Conservation (phyloP, 2,797 vertebrate species). For the Oreortyx pictus region DNA sequence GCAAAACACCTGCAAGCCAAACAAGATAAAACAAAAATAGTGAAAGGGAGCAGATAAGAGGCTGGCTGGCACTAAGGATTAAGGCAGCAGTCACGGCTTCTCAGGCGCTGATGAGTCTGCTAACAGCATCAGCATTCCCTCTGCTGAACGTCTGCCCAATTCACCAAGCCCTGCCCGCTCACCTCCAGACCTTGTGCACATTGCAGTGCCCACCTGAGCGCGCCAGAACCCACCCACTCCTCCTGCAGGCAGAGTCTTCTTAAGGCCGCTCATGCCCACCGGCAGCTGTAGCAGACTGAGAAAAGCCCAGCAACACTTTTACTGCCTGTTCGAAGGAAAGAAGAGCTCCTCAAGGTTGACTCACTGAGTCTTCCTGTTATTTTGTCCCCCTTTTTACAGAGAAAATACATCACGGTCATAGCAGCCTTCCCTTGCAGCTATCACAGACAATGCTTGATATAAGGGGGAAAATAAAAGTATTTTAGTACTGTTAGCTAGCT, state of each 20-base stretch:
- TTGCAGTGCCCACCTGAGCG: neutral
- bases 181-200: neutral
- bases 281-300: neutral
- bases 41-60: neutral
- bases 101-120: fast-evolving
- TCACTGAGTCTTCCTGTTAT: neutral
- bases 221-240: neutral
- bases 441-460: neutral
- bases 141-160: neutral
- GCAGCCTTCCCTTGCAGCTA: neutral
- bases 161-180: neutral
- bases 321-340: neutral
- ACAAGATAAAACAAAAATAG: conserved; percentile 8
- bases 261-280: neutral
- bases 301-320: neutral
- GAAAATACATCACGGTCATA: neutral
- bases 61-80: neutral
- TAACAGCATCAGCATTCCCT: neutral
- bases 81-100: neutral
- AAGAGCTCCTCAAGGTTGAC: neutral
- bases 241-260: neutral
- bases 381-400: neutral
- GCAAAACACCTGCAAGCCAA: neutral
- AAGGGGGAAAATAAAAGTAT: neutral
- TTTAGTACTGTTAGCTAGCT: neutral